Percentiles rank a stretch among this genome's conserved stretches.
Conservation (phyloP, 2,797 vertebrate species). For the Sciurus vulgaris region DNA sequence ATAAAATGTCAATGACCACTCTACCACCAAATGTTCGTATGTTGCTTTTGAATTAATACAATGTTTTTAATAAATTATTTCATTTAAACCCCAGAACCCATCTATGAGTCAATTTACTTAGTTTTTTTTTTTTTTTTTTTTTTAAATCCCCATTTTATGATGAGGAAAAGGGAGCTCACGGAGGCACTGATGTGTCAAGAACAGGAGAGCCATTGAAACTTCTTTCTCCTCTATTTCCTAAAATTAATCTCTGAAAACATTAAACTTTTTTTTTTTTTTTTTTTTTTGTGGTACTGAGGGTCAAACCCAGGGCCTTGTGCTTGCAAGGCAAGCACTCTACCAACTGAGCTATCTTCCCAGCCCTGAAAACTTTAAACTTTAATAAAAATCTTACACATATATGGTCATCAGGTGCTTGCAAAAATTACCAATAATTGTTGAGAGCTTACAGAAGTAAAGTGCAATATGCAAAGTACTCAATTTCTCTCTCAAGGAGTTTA, state of each 20-base stretch:
- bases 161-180: background rate
- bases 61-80: background rate
- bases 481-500: background rate
- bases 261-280: too few species aligned
- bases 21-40: background rate
- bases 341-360: too few species aligned
- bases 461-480: background rate
- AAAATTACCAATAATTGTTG: slow-evolving; percentile 21
- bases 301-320: too few species aligned
- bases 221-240: background rate
- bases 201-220: background rate
- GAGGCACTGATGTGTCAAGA: background rate
- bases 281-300: too few species aligned
- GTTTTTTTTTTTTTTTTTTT: slow-evolving; percentile 43
- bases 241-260: slow-evolving; percentile 18
- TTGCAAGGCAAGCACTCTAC: too few species aligned
- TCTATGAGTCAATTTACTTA: background rate
- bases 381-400: background rate
- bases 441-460: background rate
- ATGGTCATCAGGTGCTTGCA: background rate
- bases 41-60: slow-evolving; percentile 42
- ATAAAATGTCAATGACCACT: background rate
- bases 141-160: background rate
- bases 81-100: background rate
- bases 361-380: background rate